phyloP scores from a whole-genome alignment of 2,113 vertebrate species.

The Sceloporus tristichus region DNA sequence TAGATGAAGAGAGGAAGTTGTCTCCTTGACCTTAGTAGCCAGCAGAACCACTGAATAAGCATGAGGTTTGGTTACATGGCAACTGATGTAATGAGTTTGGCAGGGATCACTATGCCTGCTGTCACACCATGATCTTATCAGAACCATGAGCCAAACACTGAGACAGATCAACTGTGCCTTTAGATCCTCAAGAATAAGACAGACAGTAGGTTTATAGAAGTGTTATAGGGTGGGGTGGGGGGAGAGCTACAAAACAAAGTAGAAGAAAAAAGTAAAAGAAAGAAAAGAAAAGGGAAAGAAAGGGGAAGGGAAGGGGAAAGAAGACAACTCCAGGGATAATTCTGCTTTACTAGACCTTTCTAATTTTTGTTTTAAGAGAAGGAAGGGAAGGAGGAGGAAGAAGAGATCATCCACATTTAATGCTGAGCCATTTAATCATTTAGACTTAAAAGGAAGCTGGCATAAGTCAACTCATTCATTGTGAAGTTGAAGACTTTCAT shows the following conservation, averaged over 20 bases:
- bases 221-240: neutral
- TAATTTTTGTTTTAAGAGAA: neutral
- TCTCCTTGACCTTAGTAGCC: neutral
- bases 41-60: slow-evolving; percentile 20
- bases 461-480: neutral
- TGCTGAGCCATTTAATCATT: neutral
- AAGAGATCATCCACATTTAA: neutral
- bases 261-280: too few species aligned
- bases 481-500: neutral
- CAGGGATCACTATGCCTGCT: slow-evolving; percentile 4
- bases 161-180: slow-evolving; percentile 15
- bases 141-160: neutral
- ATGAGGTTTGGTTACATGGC: neutral
- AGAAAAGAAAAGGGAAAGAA: too few species aligned
- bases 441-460: neutral
- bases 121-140: slow-evolving; percentile 2
- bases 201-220: neutral
- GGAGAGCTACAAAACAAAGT: neutral
- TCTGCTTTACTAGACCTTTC: neutral
- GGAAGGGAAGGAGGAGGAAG: neutral
- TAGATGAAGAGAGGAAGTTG: slow-evolving; percentile 13
- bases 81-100: neutral
- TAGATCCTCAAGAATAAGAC: neutral
- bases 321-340: slow-evolving; percentile 6
- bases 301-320: too few species aligned